Conservation (phyloP, 2,888 invertebrate species). For the Cerastis rubricosa region DNA sequence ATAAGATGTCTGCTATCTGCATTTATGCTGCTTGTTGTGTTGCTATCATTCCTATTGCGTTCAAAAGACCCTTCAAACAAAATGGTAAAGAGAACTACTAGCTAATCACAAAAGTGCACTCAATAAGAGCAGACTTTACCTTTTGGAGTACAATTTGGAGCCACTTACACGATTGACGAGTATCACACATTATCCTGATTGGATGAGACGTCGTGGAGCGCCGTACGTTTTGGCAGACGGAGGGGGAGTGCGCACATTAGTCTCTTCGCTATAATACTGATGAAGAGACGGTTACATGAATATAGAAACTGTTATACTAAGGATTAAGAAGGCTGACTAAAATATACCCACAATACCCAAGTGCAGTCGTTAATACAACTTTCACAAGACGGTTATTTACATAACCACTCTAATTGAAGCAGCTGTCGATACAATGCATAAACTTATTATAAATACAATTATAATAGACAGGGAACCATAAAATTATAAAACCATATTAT, state of each 20-base stretch:
- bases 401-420: slow-evolving; percentile 55
- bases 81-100: slow-evolving; percentile 18
- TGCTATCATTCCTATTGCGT: slow-evolving; percentile 4
- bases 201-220: slow-evolving; percentile 57
- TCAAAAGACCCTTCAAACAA: slow-evolving; percentile 7
- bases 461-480: slow-evolving; percentile 48
- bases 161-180: slow-evolving; percentile 63
- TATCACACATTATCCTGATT: slow-evolving; percentile 65
- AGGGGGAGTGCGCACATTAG: slow-evolving; percentile 57
- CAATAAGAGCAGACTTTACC: slow-evolving; percentile 46
- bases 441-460: slow-evolving; percentile 41
- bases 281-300: slow-evolving; percentile 39
- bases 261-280: slow-evolving; percentile 49
- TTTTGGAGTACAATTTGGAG: slow-evolving; percentile 57
- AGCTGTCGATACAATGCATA: slow-evolving; percentile 55
- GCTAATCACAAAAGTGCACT: slow-evolving; percentile 64
- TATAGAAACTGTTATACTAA: slow-evolving; percentile 27
- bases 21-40: slow-evolving; percentile 48
- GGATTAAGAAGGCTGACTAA: slow-evolving; percentile 29
- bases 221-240: slow-evolving; percentile 56
- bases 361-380: slow-evolving; percentile 45
- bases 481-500: slow-evolving; percentile 57
- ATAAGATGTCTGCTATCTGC: slow-evolving; percentile 62
- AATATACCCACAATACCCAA: slow-evolving; percentile 42
- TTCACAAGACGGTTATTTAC: slow-evolving; percentile 58